Base-by-base conservation (phyloP, 2,113 vertebrate species). In the Oreocharis arfaki region DNA sequence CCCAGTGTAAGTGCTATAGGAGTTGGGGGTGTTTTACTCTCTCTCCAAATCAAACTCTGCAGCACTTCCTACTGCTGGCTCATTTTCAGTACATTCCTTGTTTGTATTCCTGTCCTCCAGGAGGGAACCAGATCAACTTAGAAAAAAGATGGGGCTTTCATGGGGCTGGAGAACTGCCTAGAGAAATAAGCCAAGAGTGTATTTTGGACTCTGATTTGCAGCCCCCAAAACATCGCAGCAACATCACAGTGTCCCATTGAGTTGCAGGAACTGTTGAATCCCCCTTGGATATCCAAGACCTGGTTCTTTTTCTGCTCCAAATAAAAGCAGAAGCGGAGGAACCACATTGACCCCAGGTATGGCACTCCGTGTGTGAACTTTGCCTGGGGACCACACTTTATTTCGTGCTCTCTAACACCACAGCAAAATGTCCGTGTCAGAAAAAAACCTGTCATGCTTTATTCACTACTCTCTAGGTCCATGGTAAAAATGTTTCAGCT, bases 361-460 rank as follows among this genome's bases (percentile, higher is more conserved):
- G 17, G 50, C n/a, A 19, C 16, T 18, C 0, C 6, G 7, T 16
- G 9, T 74, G 35, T 0, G 0, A n/a, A 68, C 6, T 55, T 64
- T 37, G 15, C 39, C 33, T 27, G 27, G 49, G 4, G 14, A 28
- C 30, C 35, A 24, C 18, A 2, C 13, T 73, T 74, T 13, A 16
- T 56, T 79, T 79, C 55, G 44, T 79, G 56, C 39, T 49, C 47
- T 75, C 61, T 52, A 68, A 32, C 32, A 55, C 27, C 33, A 16
- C 30, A n/a, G 14, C 59, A 73, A 67, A 84, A 41, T 30, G 27
- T 50, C 23, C 7, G 4, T 7, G 47, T 23, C 30, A 41, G 33
- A 68, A 63, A 56, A 77, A 32, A 13, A 3, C 13, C 4, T 16
- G 13, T 56, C 26, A 5, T 4, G 14, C 22, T 78, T 82, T 59